A percentile compares a stretch with the other conserved stretches of the same genome.
Evolutionary conservation across 2,888 invertebrate genomes (phyloP).

Genomic region (Lasioglossum figueresi): DNA sequence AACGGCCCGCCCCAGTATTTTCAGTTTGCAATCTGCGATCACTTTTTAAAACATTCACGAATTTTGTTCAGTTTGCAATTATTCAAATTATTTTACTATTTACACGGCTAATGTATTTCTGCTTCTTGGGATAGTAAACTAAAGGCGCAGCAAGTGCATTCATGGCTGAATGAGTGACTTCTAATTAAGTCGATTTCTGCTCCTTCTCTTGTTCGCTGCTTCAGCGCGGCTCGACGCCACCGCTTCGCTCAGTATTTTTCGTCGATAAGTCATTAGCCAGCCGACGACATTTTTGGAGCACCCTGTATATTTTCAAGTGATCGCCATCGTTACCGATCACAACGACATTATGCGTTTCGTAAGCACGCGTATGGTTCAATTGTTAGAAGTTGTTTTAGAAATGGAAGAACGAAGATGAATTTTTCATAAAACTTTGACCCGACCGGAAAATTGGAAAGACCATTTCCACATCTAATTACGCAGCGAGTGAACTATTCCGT

Average conservation of each 20-base stretch:
- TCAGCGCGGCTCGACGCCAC: no score
- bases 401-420: not conserved
- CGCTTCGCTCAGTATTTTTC: no score
- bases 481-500: not conserved
- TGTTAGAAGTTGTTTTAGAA: not conserved
- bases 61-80: not conserved
- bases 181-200: no score
- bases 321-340: no score
- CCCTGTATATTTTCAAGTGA: not conserved
- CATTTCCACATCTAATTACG: not conserved
- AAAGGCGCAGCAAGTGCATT: no score
- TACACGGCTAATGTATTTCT: not conserved
- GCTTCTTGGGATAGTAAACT: not conserved
- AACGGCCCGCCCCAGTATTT: not conserved
- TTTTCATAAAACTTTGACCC: not conserved
- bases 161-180: no score
- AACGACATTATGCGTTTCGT: not conserved
- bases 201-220: no score
- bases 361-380: no score
- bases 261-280: no score
- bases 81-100: not conserved
- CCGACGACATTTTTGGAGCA: no score
- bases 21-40: not conserved
- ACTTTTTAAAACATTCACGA: not conserved
- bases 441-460: not conserved